Percentiles rank a stretch among this genome's conserved stretches.
Conservation (phyloP, 1,140 invertebrate genomes). For the Drosophila nasuta region DNA sequence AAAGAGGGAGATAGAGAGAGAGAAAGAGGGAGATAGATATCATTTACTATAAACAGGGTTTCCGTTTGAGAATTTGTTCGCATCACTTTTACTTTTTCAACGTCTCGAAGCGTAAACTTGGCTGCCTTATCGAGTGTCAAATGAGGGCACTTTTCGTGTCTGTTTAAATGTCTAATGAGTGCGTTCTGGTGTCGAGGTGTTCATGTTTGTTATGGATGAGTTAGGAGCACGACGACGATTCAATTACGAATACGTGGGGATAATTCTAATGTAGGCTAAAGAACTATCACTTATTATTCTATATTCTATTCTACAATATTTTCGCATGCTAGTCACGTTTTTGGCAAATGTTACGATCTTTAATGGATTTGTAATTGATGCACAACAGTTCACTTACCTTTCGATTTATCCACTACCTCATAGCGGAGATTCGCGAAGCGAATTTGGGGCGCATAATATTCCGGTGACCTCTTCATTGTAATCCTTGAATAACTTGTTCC, state of each 20-base stretch:
- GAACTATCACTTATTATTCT: background rate
- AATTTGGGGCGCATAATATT: constrained; percentile 15
- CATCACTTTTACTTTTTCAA: constrained; percentile 41
- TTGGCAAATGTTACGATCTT: constrained; percentile 8
- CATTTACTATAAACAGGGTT: constrained; percentile 2
- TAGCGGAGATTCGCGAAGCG: constrained; percentile 46
- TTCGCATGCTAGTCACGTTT: constrained; percentile 16
- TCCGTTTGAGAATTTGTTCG: constrained; percentile 4
- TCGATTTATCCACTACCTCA: constrained; percentile 25
- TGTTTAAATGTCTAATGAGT: constrained; percentile 1
- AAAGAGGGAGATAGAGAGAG: background rate
- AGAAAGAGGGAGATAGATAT: background rate
- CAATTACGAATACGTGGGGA: constrained; percentile 40
- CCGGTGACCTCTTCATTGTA: constrained; percentile 1
- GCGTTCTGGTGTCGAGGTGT: background rate
- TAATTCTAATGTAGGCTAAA: constrained; percentile 38
- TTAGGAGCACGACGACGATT: constrained; percentile 29
- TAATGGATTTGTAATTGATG: constrained; percentile 15
- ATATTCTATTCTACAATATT: constrained; percentile 4
- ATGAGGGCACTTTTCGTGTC: constrained; percentile 6
- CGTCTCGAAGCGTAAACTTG: constrained; percentile 9
- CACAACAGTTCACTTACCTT: constrained; percentile 48
- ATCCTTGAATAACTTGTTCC: constrained; percentile 9
- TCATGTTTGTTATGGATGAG: constrained; percentile 6
- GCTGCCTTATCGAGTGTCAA: constrained; percentile 15